Conservation (phyloP, 2,888 invertebrate genomes). For the Drosophila ezoana region DNA sequence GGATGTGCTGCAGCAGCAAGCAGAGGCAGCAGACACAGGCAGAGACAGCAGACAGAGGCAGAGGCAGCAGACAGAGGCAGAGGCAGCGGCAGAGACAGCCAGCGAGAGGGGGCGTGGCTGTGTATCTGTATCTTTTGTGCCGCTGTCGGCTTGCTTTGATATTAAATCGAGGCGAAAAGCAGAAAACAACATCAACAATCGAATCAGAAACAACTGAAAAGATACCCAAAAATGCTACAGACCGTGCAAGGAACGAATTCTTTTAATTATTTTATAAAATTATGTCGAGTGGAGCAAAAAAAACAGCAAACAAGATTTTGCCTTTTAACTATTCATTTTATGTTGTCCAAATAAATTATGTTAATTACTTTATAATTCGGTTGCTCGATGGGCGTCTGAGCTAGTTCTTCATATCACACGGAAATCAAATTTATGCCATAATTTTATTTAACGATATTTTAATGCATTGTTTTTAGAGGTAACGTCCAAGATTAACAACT, state of each 20-base stretch:
- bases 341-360: conserved; percentile 2
- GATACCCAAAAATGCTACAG: conserved; percentile 36
- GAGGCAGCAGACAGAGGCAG: conserved; percentile 17
- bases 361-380: neutral
- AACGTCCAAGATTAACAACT: neutral
- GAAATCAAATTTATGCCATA: conserved; percentile 7
- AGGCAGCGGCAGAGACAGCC: conserved; percentile 19
- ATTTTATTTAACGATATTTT: conserved; percentile 10
- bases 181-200: conserved; percentile 30
- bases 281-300: conserved; percentile 38
- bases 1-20: conserved; percentile 54
- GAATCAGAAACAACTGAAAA: conserved; percentile 30
- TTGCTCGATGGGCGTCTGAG: conserved; percentile 3
- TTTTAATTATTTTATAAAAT: conserved; percentile 55
- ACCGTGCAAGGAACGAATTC: conserved; percentile 51
- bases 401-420: neutral
- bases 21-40: neutral
- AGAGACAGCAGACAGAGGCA: conserved; percentile 23
- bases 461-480: neutral
- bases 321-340: neutral
- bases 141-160: conserved; percentile 71
- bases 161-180: conserved; percentile 71
- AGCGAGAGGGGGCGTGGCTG: conserved; percentile 35
- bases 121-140: conserved; percentile 58
- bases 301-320: neutral